phyloP scores from a whole-genome alignment of 2,113 vertebrate species.

The Labeo rohita region DNA sequence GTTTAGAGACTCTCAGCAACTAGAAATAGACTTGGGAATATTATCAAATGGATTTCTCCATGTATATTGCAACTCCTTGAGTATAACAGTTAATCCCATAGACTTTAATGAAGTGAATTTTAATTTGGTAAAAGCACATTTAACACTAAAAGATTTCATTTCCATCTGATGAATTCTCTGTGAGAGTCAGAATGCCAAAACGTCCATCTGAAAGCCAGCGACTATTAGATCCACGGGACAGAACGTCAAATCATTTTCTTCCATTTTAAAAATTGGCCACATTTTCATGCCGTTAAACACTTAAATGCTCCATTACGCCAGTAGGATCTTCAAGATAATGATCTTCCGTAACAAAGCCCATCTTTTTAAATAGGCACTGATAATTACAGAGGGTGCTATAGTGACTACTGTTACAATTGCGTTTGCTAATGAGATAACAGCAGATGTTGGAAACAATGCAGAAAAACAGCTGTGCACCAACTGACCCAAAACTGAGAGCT shows the following conservation, averaged over 20 bases:
- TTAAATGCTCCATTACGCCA: neutral
- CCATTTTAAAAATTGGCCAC: neutral
- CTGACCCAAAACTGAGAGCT: conserved; percentile 17
- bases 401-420: conserved; percentile 5
- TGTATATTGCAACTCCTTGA: neutral
- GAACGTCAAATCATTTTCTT: neutral
- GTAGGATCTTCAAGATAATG: neutral
- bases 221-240: neutral
- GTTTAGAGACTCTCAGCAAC: neutral
- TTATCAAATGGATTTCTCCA: neutral
- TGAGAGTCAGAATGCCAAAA: neutral
- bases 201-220: neutral
- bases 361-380: neutral
- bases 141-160: neutral
- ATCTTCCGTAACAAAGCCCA: neutral
- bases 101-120: neutral
- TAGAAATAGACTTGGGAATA: neutral
- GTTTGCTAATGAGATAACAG: conserved; percentile 20
- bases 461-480: conserved; percentile 17
- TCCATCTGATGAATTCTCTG: neutral
- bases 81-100: neutral
- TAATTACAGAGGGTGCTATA: conserved; percentile 10
- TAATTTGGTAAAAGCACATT: neutral
- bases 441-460: conserved; percentile 28
- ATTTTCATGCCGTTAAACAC: conserved; percentile 4